Base-by-base conservation (phyloP, 2,113 vertebrate species). In the Cephalopterus ornatus region DNA sequence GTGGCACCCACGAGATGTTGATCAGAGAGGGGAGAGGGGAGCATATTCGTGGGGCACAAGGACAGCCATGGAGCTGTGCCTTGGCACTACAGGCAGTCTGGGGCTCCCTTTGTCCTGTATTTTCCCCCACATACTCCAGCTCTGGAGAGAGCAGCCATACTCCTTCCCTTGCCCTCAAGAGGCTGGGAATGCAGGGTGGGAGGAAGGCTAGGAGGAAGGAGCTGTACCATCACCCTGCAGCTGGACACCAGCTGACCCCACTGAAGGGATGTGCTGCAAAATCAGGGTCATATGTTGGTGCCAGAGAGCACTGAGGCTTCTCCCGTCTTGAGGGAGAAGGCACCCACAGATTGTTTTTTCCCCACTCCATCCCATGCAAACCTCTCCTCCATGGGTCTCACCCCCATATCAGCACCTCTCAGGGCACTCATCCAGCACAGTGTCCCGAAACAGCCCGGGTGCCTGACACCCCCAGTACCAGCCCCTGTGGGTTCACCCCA, bases 401-500 rank as follows among this genome's bases (percentile, higher is more conserved):
- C 28, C 14, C n/a, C 2, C 10, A 16, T n/a, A 30, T 0, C 2
- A 68, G 47, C 23, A 33, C 13, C 30, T 68, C 35, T 56, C 0
- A 0, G n/a, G 55, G 3, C 24, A 53, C 35, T 47, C 67, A 55
- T 44, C 62, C 35, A 70, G 33, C 35, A 44, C 1, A 0, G 20
- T 10, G 47, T 52, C 37, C 63, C 12, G 3, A 65, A 95, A 63
- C 5, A 68, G 23, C 30, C 47, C 0, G 1, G 62, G 10, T 58
- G 47, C n/a, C 78, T 50, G 46, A 88, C 53, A 61, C 2, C 16
- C 23, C 50, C 1, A 0, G 11, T 21, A 61, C 30, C 33, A 8
- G 5, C 17, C n/a, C 8, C 72, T 20, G 3, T 0, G 0, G 44
- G 22, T 8, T 81, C 59, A 46, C 6, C 22, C 15, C 2, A 0